These are phyloP conservation scores for Temnothorax longispinosus DNA, from an alignment of 1,140 invertebrate species.

Conservation along the genomic window DNA sequence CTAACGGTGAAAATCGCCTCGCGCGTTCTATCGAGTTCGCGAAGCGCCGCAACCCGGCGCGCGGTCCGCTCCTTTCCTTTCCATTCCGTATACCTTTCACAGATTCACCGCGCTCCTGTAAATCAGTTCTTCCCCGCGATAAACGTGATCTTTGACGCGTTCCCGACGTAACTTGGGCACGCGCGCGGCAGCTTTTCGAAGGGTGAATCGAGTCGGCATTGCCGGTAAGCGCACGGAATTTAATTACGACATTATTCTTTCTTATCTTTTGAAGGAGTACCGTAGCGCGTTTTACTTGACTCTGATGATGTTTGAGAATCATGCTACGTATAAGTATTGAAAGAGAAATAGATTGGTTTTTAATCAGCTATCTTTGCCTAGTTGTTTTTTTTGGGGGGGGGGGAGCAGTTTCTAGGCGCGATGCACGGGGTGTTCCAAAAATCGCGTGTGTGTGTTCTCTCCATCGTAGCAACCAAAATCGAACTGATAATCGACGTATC, in stretches of 20 bases:
- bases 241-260: background rate
- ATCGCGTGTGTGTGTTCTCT: background rate
- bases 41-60: background rate
- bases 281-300: background rate
- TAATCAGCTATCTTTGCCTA: background rate
- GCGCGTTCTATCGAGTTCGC: slow-evolving; percentile 33
- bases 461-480: background rate
- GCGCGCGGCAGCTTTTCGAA: slow-evolving; percentile 1
- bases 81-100: slow-evolving; percentile 40
- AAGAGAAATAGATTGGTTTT: background rate
- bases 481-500: too few relatives aligned
- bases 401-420: background rate
- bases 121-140: slow-evolving; percentile 17
- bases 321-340: background rate
- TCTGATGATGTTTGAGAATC: background rate
- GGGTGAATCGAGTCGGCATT: background rate
- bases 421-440: background rate
- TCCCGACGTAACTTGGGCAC: background rate
- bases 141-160: background rate
- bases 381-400: background rate
- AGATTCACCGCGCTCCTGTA: background rate
- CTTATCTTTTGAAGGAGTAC: background rate
- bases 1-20: slow-evolving; percentile 40
- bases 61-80: slow-evolving; percentile 24
- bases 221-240: slow-evolving; percentile 8